Conservation (phyloP, 2,113 vertebrate species). For the Ophthalmolycus amberensis region DNA sequence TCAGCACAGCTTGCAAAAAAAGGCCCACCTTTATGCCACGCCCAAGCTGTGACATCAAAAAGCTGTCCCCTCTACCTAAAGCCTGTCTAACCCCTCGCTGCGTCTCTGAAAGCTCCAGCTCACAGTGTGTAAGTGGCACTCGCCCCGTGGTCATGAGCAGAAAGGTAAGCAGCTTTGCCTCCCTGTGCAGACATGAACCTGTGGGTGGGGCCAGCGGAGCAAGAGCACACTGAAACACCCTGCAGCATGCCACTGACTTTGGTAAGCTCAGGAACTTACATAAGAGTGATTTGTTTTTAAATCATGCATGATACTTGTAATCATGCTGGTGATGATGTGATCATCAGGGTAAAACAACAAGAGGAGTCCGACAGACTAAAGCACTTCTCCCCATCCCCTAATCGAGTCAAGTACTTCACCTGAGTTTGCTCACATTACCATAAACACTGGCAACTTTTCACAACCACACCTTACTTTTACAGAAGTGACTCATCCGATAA, state of each 20-base stretch:
- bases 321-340: constrained; percentile 14
- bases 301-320: constrained; percentile 13
- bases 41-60: constrained; percentile 77
- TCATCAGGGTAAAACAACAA: constrained; percentile 10
- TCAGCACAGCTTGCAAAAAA: constrained; percentile 42
- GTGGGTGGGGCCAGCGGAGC: constrained; percentile 61
- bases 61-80: constrained; percentile 63
- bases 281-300: constrained; percentile 8
- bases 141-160: constrained; percentile 58
- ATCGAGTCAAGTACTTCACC: constrained; percentile 50
- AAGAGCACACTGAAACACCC: constrained; percentile 10
- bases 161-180: constrained; percentile 81
- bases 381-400: constrained; percentile 6
- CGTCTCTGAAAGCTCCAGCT: constrained; percentile 47
- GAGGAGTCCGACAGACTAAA: not conserved
- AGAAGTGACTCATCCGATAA: constrained; percentile 64
- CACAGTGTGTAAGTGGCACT: constrained; percentile 34
- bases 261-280: not conserved
- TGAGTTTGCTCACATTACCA: constrained; percentile 48
- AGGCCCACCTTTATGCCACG: constrained; percentile 76
- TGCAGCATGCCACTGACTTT: constrained; percentile 19
- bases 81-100: constrained; percentile 48
- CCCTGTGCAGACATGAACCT: constrained; percentile 67
- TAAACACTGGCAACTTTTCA: constrained; percentile 36
- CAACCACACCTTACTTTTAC: constrained; percentile 64